Evolutionary conservation across 2,113 vertebrate species (phyloP).

Genomic region (Dromaius novaehollandiae): DNA sequence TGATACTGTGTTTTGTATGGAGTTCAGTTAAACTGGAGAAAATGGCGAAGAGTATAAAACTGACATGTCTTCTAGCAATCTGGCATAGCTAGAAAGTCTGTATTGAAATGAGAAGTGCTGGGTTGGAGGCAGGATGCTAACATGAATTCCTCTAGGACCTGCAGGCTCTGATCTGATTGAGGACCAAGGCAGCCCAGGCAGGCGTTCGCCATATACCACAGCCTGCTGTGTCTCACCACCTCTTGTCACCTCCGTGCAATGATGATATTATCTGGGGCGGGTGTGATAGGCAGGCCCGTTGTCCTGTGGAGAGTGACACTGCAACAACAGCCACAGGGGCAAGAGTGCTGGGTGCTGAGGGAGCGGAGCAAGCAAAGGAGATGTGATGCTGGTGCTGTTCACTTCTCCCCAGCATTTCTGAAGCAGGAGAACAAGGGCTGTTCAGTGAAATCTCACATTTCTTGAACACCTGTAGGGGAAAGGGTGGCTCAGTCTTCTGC

Average conservation of each 20-base stretch:
- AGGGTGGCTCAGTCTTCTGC: not conserved
- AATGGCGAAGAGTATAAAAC: not conserved
- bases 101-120: not conserved
- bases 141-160: not conserved
- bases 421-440: not conserved
- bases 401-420: not conserved
- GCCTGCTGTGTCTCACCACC: not conserved
- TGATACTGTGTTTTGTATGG: not conserved
- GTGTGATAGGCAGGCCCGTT: not conserved
- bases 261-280: not conserved
- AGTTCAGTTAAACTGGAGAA: not conserved
- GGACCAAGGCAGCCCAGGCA: not conserved
- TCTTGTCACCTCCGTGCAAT: not conserved
- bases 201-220: not conserved
- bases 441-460: not conserved
- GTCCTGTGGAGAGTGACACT: not conserved
- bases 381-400: not conserved
- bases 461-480: not conserved
- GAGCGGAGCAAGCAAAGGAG: not conserved
- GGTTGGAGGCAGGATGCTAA: not conserved
- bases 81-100: not conserved
- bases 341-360: accelerated
- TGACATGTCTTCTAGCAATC: not conserved
- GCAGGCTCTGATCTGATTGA: not conserved
- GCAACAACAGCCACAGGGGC: not conserved